These are phyloP conservation scores for Drosophila leonis DNA, from an alignment of 2,888 invertebrate genomes.

Conservation along the genomic window DNA sequence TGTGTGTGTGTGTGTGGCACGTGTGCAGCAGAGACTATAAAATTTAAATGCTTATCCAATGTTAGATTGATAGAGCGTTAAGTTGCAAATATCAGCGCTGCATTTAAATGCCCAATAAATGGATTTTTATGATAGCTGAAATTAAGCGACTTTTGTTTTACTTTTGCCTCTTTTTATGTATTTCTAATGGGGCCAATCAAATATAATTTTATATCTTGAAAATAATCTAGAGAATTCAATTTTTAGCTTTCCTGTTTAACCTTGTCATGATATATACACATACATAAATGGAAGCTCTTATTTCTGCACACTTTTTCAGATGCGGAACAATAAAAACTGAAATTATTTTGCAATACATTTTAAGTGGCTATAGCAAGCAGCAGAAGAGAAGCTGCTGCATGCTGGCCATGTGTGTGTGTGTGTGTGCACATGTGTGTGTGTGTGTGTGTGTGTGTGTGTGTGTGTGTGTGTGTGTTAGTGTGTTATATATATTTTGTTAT, in stretches of 20 bases:
- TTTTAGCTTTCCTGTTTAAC: neutral
- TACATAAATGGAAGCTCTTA: neutral
- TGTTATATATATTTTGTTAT: neutral
- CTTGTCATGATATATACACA: neutral
- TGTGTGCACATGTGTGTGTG: neutral
- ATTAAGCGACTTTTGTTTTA: conserved; percentile 29
- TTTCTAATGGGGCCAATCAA: neutral
- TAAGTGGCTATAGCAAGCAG: conserved; percentile 6
- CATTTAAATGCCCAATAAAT: conserved; percentile 14
- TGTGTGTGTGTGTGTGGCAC: conserved; percentile 16
- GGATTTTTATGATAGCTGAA: conserved; percentile 20
- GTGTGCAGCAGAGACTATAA: conserved; percentile 20
- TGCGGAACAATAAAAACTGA: conserved; percentile 8
- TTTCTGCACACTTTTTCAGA: neutral
- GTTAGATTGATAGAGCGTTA: conserved; percentile 16
- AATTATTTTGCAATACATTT: conserved; percentile 6
- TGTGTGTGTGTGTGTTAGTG: neutral
- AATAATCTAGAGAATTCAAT: neutral
- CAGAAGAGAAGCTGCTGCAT: neutral
- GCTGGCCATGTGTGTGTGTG: neutral
- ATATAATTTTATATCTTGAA: neutral
- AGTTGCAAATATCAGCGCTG: conserved; percentile 15
- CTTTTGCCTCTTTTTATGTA: neutral
- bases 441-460: neutral
- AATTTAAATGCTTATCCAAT: conserved; percentile 37